Evolutionary conservation across 2,888 invertebrate species (phyloP).

Genomic region (Bugula neritina): DNA sequence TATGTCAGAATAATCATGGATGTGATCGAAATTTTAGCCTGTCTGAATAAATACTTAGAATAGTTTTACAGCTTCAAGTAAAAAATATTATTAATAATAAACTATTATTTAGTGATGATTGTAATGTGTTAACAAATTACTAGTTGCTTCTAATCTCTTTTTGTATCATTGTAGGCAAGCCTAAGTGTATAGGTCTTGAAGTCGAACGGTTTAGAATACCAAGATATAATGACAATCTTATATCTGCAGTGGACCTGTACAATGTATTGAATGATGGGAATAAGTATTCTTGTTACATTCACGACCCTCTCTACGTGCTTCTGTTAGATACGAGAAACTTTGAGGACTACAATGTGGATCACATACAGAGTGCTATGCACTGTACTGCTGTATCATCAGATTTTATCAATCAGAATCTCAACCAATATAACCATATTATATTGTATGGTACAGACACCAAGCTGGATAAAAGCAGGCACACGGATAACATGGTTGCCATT

Average conservation of each 20-base stretch:
- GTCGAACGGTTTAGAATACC: slow-evolving; percentile 7
- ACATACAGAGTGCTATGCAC: slow-evolving; percentile 35
- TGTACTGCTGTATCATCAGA: slow-evolving; percentile 31
- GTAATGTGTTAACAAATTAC: too few species aligned
- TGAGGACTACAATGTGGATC: slow-evolving; percentile 33
- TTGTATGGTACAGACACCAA: slow-evolving; percentile 40
- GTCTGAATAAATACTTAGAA: too few species aligned
- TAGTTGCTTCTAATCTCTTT: too few species aligned
- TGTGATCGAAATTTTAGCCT: too few species aligned
- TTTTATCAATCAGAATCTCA: slow-evolving; percentile 29
- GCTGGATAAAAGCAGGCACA: slow-evolving; percentile 27
- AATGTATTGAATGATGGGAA: slow-evolving; percentile 44
- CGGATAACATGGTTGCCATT: background rate
- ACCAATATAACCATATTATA: slow-evolving; percentile 37
- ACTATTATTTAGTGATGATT: too few species aligned
- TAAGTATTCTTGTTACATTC: slow-evolving; percentile 42
- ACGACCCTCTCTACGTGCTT: slow-evolving; percentile 43
- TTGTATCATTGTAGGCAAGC: background rate
- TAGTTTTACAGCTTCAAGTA: too few species aligned
- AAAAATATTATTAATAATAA: too few species aligned
- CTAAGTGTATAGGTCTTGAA: background rate
- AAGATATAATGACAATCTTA: slow-evolving; percentile 32
- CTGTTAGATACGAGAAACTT: slow-evolving; percentile 40
- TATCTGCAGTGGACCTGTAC: slow-evolving; percentile 40
- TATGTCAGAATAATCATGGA: too few species aligned